Conservation (phyloP, 1,140 invertebrate genomes). For the Lepidurus couesii region DNA sequence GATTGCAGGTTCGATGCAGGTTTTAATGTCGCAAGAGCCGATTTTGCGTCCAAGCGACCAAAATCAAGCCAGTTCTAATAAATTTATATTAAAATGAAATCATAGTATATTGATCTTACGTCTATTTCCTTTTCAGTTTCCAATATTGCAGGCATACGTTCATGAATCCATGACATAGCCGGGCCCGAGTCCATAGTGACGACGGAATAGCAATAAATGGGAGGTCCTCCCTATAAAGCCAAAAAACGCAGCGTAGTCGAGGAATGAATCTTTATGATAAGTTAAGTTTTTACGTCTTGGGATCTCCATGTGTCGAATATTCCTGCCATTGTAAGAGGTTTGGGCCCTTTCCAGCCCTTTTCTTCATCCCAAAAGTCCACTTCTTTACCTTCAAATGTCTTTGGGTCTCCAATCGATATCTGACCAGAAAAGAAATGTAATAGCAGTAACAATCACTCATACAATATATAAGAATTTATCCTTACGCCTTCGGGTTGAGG, state of each 20-base stretch:
- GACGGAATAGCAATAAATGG: slow-evolving; percentile 66
- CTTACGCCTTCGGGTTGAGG: slow-evolving; percentile 38
- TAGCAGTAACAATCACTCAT: not conserved
- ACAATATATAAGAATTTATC: not conserved
- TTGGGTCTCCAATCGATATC: slow-evolving; percentile 53
- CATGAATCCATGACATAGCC: slow-evolving; percentile 65
- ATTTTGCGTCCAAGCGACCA: slow-evolving; percentile 50
- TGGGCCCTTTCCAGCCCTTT: slow-evolving; percentile 56
- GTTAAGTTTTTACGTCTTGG: slow-evolving; percentile 43
- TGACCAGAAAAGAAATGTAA: slow-evolving; percentile 31
- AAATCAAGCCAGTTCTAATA: slow-evolving; percentile 60
- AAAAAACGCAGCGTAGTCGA: slow-evolving; percentile 26
- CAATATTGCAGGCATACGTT: slow-evolving; percentile 71
- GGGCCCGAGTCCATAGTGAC: slow-evolving; percentile 69
- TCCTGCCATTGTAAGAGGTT: slow-evolving; percentile 66
- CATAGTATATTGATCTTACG: slow-evolving; percentile 44
- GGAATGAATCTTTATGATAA: not conserved
- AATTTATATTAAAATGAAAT: slow-evolving; percentile 31
- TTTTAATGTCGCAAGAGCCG: slow-evolving; percentile 52
- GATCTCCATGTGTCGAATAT: slow-evolving; percentile 65
- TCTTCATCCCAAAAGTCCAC: slow-evolving; percentile 47
- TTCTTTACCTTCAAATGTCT: slow-evolving; percentile 48
- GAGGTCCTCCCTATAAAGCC: slow-evolving; percentile 46
- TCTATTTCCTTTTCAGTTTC: slow-evolving; percentile 60
- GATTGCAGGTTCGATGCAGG: slow-evolving; percentile 52